Percentiles rank a stretch among this genome's conserved stretches.
These are phyloP conservation scores for Amphiprion percula DNA, from an alignment of 2,113 vertebrate genomes.

Conservation along the genomic window DNA sequence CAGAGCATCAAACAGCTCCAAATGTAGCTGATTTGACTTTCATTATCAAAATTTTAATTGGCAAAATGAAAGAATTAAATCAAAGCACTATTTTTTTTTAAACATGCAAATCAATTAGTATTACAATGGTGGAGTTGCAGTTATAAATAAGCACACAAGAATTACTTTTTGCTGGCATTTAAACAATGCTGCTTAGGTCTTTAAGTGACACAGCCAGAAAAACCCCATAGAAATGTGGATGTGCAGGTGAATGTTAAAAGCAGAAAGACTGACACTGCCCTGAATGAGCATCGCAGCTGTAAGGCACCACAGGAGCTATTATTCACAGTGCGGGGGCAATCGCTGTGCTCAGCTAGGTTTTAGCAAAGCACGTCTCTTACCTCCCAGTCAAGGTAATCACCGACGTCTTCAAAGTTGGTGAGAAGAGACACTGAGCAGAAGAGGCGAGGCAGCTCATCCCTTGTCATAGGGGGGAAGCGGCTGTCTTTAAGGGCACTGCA, in stretches of 20 bases:
- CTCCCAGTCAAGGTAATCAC: conserved; percentile 99
- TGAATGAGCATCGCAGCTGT: not conserved
- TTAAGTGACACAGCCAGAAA: not conserved
- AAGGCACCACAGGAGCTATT: not conserved
- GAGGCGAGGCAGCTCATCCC: conserved; percentile 99
- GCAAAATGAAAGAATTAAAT: too few species aligned
- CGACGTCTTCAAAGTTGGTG: conserved; percentile 99
- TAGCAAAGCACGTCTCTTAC: conserved; percentile 81
- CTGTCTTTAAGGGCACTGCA: conserved; percentile 99
- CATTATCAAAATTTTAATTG: too few species aligned
- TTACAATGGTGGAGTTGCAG: too few species aligned
- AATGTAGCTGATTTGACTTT: too few species aligned
- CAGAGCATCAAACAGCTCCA: too few species aligned
- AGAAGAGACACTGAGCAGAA: conserved; percentile 99
- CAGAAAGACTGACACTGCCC: not conserved
- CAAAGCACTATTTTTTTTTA: too few species aligned
- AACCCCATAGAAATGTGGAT: not conserved
- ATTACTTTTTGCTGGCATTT: not conserved
- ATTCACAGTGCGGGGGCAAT: not conserved
- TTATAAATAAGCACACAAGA: too few species aligned
- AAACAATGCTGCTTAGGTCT: not conserved
- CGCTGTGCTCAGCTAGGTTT: not conserved
- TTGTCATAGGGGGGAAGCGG: conserved; percentile 99
- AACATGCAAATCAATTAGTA: too few species aligned
- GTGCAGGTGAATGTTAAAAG: not conserved